Evolutionary conservation across 2,113 vertebrate genomes (phyloP).

Genomic region (Edolisoma coerulescens): DNA sequence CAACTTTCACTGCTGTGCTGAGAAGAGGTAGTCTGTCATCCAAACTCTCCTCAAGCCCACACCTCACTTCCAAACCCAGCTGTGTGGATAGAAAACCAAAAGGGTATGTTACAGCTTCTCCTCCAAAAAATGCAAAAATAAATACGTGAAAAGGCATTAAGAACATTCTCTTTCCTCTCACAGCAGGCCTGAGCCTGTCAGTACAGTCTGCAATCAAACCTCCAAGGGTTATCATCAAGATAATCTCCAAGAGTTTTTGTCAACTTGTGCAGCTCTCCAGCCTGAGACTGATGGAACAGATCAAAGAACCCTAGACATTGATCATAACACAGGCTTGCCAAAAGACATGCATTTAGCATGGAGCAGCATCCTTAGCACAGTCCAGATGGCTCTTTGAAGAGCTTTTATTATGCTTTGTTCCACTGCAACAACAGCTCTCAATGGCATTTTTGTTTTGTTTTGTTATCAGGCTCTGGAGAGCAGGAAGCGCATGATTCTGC

Average conservation of each 20-base stretch:
- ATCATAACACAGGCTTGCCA: background rate
- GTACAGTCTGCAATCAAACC: background rate
- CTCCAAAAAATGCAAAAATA: background rate
- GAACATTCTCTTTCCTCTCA: background rate
- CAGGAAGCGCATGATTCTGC: constrained; percentile 41
- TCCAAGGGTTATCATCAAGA: background rate
- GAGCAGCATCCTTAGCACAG: constrained; percentile 24
- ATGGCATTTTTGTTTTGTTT: constrained; percentile 46
- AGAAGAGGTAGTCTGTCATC: background rate
- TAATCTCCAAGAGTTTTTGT: background rate
- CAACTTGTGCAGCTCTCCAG: background rate
- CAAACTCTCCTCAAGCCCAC: background rate
- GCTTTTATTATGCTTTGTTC: constrained; percentile 45
- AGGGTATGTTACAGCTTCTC: background rate
- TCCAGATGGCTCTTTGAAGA: constrained; percentile 65
- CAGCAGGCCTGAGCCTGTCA: background rate
- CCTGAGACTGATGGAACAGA: background rate
- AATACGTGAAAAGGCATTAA: background rate
- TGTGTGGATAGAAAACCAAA: background rate
- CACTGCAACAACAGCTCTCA: constrained; percentile 38
- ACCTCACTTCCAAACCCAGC: background rate
- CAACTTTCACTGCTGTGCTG: background rate
- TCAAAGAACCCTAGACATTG: background rate
- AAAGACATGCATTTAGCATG: constrained; percentile 11
- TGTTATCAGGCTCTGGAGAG: constrained; percentile 42